Percentiles rank a stretch among this genome's conserved stretches.
Evolutionary conservation across 2,888 invertebrate genomes (phyloP).

Genomic region (Hyposoter dolosus): DNA sequence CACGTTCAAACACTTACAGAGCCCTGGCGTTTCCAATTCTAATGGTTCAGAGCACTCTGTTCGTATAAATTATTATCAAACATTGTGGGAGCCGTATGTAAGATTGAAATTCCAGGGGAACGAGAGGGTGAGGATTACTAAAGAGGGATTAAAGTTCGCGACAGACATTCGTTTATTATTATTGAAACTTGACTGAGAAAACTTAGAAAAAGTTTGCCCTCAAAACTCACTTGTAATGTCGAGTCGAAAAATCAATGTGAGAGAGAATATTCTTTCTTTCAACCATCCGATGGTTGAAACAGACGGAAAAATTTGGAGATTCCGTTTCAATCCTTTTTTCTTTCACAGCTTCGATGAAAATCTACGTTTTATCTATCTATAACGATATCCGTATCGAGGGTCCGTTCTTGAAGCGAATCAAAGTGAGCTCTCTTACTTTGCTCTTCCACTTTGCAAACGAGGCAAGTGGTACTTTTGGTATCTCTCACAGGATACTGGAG

Average conservation of each 20-base stretch:
- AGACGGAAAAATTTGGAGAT: background rate
- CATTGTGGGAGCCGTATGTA: background rate
- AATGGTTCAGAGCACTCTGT: background rate
- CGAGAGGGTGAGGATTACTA: background rate
- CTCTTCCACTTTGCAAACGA: constrained; percentile 47
- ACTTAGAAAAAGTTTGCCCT: background rate
- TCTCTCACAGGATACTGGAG: constrained; percentile 16
- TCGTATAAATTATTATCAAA: background rate
- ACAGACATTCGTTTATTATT: background rate
- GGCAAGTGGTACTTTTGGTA: constrained; percentile 60
- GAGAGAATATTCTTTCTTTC: constrained; percentile 1
- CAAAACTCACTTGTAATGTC: background rate
- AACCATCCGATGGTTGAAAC: background rate
- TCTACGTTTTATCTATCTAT: constrained; percentile 20
- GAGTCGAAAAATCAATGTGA: background rate
- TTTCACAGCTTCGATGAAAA: background rate
- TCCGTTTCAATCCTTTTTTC: constrained; percentile 13
- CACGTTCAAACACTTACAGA: constrained; percentile 20
- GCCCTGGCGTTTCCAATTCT: constrained; percentile 24
- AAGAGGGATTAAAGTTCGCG: background rate
- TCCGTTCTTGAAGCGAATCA: constrained; percentile 43
- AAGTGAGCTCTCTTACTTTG: constrained; percentile 54
- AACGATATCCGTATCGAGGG: constrained; percentile 3
- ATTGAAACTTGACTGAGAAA: background rate
- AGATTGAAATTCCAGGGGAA: background rate